Percentiles rank a stretch among this genome's conserved stretches.
phyloP scores from a whole-genome alignment of 2,113 vertebrate species.

The Macquaria ambigua region DNA sequence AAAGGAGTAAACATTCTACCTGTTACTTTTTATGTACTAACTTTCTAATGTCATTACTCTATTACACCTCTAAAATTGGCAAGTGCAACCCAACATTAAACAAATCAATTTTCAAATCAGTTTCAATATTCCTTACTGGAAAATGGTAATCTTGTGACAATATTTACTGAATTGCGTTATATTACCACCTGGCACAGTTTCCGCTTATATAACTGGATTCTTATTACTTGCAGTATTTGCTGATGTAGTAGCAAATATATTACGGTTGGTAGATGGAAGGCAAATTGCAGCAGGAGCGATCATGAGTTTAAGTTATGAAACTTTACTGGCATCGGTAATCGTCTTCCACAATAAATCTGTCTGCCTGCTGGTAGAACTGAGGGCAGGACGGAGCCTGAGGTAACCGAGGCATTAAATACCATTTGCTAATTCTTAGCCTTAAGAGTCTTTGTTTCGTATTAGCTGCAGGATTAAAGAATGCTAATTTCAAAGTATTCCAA shows the following conservation, averaged over 20 bases:
- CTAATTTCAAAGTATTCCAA: constrained; percentile 47
- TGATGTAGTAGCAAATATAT: constrained; percentile 32
- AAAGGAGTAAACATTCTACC: neutral
- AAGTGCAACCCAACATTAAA: neutral
- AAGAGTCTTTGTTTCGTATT: constrained; percentile 48
- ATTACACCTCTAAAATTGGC: neutral
- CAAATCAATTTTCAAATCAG: neutral
- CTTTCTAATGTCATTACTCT: neutral
- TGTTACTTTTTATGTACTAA: neutral
- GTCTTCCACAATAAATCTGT: constrained; percentile 26
- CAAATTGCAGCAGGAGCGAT: constrained; percentile 24
- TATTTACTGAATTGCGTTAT: constrained; percentile 15
- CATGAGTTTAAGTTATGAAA: constrained; percentile 28
- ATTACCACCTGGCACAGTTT: constrained; percentile 14
- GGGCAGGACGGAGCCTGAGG: constrained; percentile 12
- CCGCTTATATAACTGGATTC: constrained; percentile 9
- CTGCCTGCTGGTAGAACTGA: constrained; percentile 6
- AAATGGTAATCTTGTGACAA: neutral
- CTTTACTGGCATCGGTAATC: constrained; percentile 1
- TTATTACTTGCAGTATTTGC: constrained; percentile 23
- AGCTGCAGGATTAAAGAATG: constrained; percentile 63
- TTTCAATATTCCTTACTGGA: neutral
- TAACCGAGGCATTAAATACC: constrained; percentile 26
- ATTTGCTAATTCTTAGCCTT: constrained; percentile 40
- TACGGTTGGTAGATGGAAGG: constrained; percentile 3